These are phyloP conservation scores for Genyomyrus donnyi DNA, from an alignment of 2,113 vertebrate species.

Conservation along the genomic window DNA sequence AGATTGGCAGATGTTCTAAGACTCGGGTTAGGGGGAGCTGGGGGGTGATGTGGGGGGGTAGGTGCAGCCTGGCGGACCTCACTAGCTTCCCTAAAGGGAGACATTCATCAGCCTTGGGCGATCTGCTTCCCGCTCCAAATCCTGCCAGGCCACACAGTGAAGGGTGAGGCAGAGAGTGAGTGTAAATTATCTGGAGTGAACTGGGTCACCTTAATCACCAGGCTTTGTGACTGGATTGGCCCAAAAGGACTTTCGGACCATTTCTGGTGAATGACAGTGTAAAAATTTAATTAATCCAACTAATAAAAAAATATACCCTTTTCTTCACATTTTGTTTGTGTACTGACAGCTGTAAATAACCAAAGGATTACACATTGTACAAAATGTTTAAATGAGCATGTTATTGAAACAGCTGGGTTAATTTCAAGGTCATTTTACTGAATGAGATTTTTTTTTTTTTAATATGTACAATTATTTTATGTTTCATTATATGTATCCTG, in stretches of 20 bases:
- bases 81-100: neutral
- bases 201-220: neutral
- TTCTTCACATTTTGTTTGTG: slow-evolving; percentile 31
- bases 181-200: slow-evolving; percentile 16
- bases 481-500: neutral
- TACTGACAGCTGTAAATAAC: slow-evolving; percentile 39
- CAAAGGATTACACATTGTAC: slow-evolving; percentile 16
- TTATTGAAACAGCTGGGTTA: neutral
- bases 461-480: neutral
- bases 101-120: neutral
- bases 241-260: neutral
- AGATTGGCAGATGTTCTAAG: slow-evolving; percentile 91
- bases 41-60: neutral
- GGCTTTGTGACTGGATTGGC: neutral
- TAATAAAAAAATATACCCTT: slow-evolving; percentile 35
- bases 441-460: neutral
- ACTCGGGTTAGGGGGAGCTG: neutral
- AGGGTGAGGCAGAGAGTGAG: slow-evolving; percentile 13
- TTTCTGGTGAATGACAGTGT: neutral
- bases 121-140: neutral
- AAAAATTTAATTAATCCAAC: slow-evolving; percentile 27
- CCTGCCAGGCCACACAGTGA: neutral
- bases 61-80: neutral
- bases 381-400: neutral
- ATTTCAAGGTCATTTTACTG: neutral